Evolutionary conservation across 2,888 invertebrate species (phyloP), one percentile per base, ranked within the genome.

Genomic region (Urechis unicinctus): DNA sequence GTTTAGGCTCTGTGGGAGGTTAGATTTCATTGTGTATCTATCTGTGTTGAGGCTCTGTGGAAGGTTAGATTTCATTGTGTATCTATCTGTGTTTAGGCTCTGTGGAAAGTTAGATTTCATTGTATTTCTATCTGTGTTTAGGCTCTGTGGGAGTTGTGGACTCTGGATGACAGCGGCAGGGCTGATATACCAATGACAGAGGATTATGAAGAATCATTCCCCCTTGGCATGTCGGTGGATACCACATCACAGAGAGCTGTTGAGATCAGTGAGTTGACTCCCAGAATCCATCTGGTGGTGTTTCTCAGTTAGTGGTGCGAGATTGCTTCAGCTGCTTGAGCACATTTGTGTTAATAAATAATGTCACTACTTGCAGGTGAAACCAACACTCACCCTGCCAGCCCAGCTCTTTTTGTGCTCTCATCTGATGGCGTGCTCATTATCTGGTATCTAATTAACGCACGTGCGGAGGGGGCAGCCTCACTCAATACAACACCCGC

Each of bases 111-210:
- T n/a, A n/a, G n/a, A n/a, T n/a, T n/a, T n/a, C n/a, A n/a, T n/a
- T n/a, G n/a, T n/a, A n/a, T n/a, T n/a, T n/a, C n/a, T n/a, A n/a
- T n/a, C n/a, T n/a, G n/a, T n/a, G n/a, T n/a, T n/a, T n/a, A n/a
- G n/a, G n/a, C n/a, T n/a, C n/a, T n/a, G n/a, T 94, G 93, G 93
- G 81, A 83, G 48, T 88, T 88, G 62, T 91, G 90, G 86, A 85
- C 83, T 64, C 82, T 88, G 72, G 85, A 83, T 44, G 91, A 90
- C 71, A 85, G 86, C 57, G 85, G 85, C 0, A 82, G 91, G 56
- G 90, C 91, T 0, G 90, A 91, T 75, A 78, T 94, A 55, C 94
- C 94, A 2, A 41, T 59, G 22, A 43, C 2, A 24, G 22, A 9
- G 21, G 53, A 53, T 21, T 26, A 30, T 6, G 22, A 2, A 21